Base-by-base conservation (phyloP, 2,797 vertebrate genomes). In the Setipinna tenuifilis region DNA sequence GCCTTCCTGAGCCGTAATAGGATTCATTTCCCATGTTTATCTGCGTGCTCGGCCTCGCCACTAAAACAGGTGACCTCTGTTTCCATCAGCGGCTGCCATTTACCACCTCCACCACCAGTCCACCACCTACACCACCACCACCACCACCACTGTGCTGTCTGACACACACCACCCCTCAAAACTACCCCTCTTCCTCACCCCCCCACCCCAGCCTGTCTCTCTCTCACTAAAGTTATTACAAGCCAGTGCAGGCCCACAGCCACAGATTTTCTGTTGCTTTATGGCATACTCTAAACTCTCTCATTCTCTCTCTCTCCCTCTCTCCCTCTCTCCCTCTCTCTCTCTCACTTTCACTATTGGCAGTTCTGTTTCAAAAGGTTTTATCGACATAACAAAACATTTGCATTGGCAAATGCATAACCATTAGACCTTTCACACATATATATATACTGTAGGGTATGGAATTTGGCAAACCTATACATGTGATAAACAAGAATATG, bases 11-110 rank as follows among this genome's bases (percentile, higher is more conserved):
- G 41, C 3, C 7, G 23, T 83, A 78, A 86, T 82, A 35, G 10
- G 41, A 81, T 83, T 81, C 44, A 75, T 80, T 81, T 80, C 21
- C 61, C 41, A 41, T 61, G 57, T 85, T 83, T 81, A 83, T 81
- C 28, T 75, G 21, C 41, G 25, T 44, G 23, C 16, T 58, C 46
- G n/a, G 23, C 28, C 62, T 25, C 23, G 23, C 82, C 82, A 59
- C 81, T 61, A 50, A 58, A 59, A 65, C 19, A 41, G 71, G 41
- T 61, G 65, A 80, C 82, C 84, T 80, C 46, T 54, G n/a, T 17
- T 41, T 78, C 46, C n/a, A 35, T 75, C 80, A 71, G 75, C 0
- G 31, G 17, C 58, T 44, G 2, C 35, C 41, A 28, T 57, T 11
- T 16, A 25, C 61, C 23, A 9, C 25, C 35, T 2, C 35, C 35